A percentile compares a stretch with the other conserved stretches of the same genome.
phyloP scores from a whole-genome alignment of 1,140 invertebrate species.

The Scaptomyza graminum region DNA sequence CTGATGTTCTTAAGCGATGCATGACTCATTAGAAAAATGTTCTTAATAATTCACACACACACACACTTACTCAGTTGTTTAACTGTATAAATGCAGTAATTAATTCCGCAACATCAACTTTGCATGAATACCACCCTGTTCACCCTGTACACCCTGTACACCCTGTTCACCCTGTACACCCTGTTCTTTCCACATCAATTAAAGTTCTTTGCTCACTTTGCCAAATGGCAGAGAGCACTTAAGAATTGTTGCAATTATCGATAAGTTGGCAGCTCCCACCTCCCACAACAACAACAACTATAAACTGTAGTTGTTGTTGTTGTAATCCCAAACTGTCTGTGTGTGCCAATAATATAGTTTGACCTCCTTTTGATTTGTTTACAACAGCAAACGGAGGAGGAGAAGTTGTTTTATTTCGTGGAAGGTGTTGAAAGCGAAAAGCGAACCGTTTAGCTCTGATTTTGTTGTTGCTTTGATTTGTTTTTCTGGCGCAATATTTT shows the following conservation, averaged over 20 bases:
- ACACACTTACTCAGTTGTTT: constrained; percentile 2
- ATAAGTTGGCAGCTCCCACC: constrained; percentile 21
- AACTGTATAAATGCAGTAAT: constrained; percentile 44
- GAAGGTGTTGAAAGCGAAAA: constrained; percentile 74
- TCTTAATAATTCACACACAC: constrained; percentile 13
- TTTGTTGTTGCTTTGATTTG: constrained; percentile 33
- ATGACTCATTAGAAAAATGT: constrained; percentile 32
- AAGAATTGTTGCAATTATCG: constrained; percentile 53
- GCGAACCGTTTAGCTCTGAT: constrained; percentile 55
- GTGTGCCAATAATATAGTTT: constrained; percentile 67
- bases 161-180: not conserved
- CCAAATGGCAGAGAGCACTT: constrained; percentile 40
- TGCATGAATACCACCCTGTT: constrained; percentile 4
- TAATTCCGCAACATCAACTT: constrained; percentile 43
- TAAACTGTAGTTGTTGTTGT: constrained; percentile 15
- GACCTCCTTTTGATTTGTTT: constrained; percentile 69
- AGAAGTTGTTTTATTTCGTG: constrained; percentile 44
- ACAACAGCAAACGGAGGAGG: constrained; percentile 33
- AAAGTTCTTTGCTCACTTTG: constrained; percentile 7
- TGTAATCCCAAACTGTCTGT: constrained; percentile 38
- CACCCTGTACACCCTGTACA: not conserved
- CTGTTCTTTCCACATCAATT: constrained; percentile 13
- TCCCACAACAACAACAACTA: too few relatives aligned
- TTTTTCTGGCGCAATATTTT: constrained; percentile 60
- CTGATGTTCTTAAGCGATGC: constrained; percentile 36